Conservation (phyloP, 1,140 invertebrate species). For the Penaeus chinensis region DNA sequence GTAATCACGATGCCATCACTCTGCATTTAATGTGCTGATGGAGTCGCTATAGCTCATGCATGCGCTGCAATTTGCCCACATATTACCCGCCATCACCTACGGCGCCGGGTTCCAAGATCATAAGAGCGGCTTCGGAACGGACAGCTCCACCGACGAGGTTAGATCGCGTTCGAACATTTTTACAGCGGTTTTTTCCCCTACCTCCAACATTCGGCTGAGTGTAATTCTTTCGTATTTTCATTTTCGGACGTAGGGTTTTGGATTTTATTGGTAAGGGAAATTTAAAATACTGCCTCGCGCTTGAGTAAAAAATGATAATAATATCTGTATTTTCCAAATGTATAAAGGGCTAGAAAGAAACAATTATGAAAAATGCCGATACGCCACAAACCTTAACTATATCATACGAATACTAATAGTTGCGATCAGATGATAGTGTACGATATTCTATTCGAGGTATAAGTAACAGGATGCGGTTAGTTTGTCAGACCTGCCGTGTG, state of each 20-base stretch:
- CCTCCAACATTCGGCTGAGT: slow-evolving; percentile 31
- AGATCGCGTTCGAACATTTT: slow-evolving; percentile 57
- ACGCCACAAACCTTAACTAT: too few species aligned
- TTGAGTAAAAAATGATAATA: too few species aligned
- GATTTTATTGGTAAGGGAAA: too few species aligned
- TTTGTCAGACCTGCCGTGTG: slow-evolving; percentile 50
- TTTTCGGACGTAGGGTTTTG: not conserved
- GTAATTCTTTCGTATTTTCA: slow-evolving; percentile 36
- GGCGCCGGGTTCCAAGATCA: slow-evolving; percentile 59
- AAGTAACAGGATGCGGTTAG: slow-evolving; percentile 52
- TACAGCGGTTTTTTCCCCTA: slow-evolving; percentile 50
- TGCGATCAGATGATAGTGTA: slow-evolving; percentile 39
- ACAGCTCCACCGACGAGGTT: slow-evolving; percentile 50
- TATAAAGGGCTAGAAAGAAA: too few species aligned
- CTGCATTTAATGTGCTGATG: slow-evolving; percentile 63
- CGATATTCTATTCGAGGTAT: slow-evolving; percentile 41
- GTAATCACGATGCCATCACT: slow-evolving; percentile 62
- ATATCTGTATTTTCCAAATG: too few species aligned
- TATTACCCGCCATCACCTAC: slow-evolving; percentile 59
- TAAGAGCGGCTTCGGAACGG: slow-evolving; percentile 56
- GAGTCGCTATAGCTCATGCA: slow-evolving; percentile 63
- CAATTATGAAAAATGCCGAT: too few species aligned
- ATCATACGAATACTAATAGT: slow-evolving; percentile 31
- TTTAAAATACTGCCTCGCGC: too few species aligned
- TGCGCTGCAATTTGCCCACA: slow-evolving; percentile 62